Evolutionary conservation across 1,140 invertebrate genomes (phyloP), one percentile per base, ranked within the genome.

Genomic region (Apolygus lucorum): DNA sequence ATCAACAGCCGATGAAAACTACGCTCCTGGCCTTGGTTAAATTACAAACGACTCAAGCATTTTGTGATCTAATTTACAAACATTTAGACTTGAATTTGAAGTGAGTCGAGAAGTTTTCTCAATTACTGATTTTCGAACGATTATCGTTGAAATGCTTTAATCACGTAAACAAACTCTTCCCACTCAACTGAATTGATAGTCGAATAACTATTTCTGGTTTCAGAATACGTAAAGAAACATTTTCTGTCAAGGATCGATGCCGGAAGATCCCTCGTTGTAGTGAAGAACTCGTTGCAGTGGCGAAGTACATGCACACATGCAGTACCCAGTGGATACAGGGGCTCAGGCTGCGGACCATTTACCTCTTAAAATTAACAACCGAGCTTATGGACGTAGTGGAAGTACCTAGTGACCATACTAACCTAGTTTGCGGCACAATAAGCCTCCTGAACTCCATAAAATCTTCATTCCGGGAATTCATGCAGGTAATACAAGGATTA

Each of bases 381-480:
- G 83, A 83, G 69, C 77, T 92, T 17, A 82, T 90, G 28, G 87
- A 90, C 75, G 83, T 90, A 75, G 87, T 86, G 0, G 82, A 83
- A 49, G 78, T 92, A 42, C 81, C 82, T 21, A 76, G 80, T 62
- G 85, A 87, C 49, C 87, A 91, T 74, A 83, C 90, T 21, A 81
- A 83, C 68, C 79, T 86, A 0, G 89, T 67, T 29, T 8, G 66
- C 52, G 1, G 88, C 74, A 84, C 86, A 14, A 79, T 92, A 89
- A 90, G 75, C 90, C 8, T 81, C 82, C 67, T 82, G 85, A 59
- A 90, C 91, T 17, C 85, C 87, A 74, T 84, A 86, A 1, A 49
- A 85, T 90, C 52, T 84, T 91, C 72, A 86, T 90, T 24, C 83
- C 84, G 75, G 89, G 88, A 77, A 84, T 86, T 52, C 82, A 83